phyloP scores from a whole-genome alignment of 2,888 invertebrate species.

The Lumbricus terrestris region DNA sequence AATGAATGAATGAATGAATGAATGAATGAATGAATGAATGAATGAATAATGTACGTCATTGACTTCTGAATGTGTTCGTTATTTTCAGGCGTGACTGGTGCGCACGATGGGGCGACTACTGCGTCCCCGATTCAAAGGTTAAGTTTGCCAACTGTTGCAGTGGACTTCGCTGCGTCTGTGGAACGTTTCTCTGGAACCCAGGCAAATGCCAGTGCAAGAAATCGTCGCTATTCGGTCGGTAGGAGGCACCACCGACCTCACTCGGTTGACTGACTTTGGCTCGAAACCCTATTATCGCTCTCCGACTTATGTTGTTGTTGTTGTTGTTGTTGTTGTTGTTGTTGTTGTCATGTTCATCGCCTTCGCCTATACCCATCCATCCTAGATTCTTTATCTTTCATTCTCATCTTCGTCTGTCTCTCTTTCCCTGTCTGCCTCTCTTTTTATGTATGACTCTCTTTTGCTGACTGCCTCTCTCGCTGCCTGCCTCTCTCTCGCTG shows the following conservation, averaged over 20 bases:
- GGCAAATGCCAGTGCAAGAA: constrained; percentile 23
- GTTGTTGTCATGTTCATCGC: background rate
- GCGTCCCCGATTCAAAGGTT: constrained; percentile 23
- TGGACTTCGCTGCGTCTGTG: constrained; percentile 26
- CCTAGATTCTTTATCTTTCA: background rate
- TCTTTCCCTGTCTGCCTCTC: no score
- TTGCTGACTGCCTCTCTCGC: no score
- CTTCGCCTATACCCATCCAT: background rate
- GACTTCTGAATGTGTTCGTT: background rate
- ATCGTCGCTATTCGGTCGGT: constrained; percentile 17
- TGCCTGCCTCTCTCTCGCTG: no score
- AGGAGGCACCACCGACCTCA: background rate
- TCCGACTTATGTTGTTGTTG: background rate
- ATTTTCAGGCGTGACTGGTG: constrained; percentile 22
- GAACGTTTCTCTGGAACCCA: constrained; percentile 23
- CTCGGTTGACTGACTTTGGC: background rate
- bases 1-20: background rate
- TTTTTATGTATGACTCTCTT: no score
- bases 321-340: background rate
- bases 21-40: background rate
- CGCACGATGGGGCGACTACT: constrained; percentile 30
- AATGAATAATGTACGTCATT: background rate
- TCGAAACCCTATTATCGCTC: background rate
- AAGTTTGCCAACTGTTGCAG: constrained; percentile 24
- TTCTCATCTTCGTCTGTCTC: background rate